phyloP scores from a whole-genome alignment of 1,140 invertebrate species.

The Andrena cerasifolii region DNA sequence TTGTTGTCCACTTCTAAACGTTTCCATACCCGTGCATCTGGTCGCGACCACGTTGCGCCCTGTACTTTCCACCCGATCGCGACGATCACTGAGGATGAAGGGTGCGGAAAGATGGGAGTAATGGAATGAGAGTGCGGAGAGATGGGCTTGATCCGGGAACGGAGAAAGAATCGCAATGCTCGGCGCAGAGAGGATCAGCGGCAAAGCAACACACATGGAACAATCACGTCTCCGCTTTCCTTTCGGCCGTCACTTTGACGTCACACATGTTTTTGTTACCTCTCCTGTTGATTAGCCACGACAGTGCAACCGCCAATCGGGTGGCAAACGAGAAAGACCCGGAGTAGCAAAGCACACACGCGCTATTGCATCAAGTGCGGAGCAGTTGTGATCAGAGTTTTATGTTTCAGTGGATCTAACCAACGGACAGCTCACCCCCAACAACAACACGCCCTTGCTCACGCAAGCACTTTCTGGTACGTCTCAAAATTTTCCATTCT shows the following conservation, averaged over 20 bases:
- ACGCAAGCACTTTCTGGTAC: slow-evolving; percentile 97
- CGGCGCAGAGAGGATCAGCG: slow-evolving; percentile 32
- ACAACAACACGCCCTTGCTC: slow-evolving; percentile 96
- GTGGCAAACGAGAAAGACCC: slow-evolving; percentile 28
- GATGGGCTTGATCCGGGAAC: background rate
- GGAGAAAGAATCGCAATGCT: slow-evolving; percentile 5
- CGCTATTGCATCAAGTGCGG: slow-evolving; percentile 38
- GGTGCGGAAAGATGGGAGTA: background rate
- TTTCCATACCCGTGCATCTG: too few relatives aligned
- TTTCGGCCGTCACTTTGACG: slow-evolving; percentile 53
- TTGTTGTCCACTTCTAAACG: too few relatives aligned
- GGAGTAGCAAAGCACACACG: slow-evolving; percentile 16
- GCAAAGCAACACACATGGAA: slow-evolving; percentile 73
- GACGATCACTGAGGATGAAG: background rate
- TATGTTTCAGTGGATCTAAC: slow-evolving; percentile 95
- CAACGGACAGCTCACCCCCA: slow-evolving; percentile 96
- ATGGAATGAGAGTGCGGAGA: background rate
- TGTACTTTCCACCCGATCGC: too few relatives aligned
- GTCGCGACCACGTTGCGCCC: too few relatives aligned
- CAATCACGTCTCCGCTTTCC: slow-evolving; percentile 50
- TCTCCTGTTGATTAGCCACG: slow-evolving; percentile 40
- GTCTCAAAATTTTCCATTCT: slow-evolving; percentile 64
- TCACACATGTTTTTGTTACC: slow-evolving; percentile 28
- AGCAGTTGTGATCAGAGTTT: slow-evolving; percentile 79
- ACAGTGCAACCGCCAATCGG: slow-evolving; percentile 16